Base-by-base conservation (phyloP, 2,888 invertebrate genomes). In the Nymphalis polychloros region DNA sequence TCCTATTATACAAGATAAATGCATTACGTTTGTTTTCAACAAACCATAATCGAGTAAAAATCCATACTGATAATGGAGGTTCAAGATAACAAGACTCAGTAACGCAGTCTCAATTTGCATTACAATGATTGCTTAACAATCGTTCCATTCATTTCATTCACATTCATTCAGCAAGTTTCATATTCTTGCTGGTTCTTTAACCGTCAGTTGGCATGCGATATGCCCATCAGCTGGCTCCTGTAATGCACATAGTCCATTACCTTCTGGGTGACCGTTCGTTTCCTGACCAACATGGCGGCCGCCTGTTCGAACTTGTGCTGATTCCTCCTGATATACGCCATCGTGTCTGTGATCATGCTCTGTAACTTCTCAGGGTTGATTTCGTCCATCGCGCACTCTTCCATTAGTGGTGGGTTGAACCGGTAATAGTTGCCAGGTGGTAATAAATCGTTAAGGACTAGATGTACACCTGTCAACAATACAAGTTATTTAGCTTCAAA, bases 361-460 rank as follows among this genome's bases (percentile, higher is more conserved):
- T 94, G 92, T 63, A 97, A 88, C 82, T 96, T 96, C 31, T 94
- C 94, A 0, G 95, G 94, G 73, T 95, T 89, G 49, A 95, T 96
- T 88, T 98, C 98, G 78, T 96, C 96, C 94, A 98, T 95, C 17
- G 94, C 93, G 67, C 97, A 93, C 84, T 96, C 95, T 81, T 96
- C 95, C 67, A 96, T 95, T 67, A 98, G 90, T 77, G 97, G 97
- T 0, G 98, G 98, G 89, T 98, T 98, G 86, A 98, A 96, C 7
- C 98, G 94, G 86, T 94, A 98, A 87, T 98, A 98, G 48, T 94
- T 93, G 52, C 95, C 93, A 0, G 94, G 93, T 0, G 96, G 96
- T 1, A 97, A 87, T 63, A 97, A 88, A 85, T 97, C 97, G 80
- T 95, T 95, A 74, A 97, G 81, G 78, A 96, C 94, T 61, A 94